phyloP scores from a whole-genome alignment of 1,140 invertebrate genomes.

The Drosophila ironensis region DNA sequence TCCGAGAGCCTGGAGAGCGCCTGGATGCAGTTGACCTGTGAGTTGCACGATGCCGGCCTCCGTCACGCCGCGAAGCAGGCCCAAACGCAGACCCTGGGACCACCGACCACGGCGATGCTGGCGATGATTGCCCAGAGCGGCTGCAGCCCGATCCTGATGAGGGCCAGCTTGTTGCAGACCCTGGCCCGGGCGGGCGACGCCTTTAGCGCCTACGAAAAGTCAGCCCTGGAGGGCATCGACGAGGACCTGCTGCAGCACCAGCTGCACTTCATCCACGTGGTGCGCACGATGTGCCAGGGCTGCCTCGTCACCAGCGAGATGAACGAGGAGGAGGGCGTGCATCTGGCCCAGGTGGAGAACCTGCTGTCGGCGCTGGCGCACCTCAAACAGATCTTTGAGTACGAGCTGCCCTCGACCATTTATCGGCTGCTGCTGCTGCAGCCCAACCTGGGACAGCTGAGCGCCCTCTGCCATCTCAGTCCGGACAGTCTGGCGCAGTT shows the following conservation, averaged over 20 bases:
- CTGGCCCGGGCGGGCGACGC: constrained; percentile 31
- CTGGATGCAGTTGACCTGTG: constrained; percentile 41
- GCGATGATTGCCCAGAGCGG: constrained; percentile 17
- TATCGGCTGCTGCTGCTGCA: constrained; percentile 36
- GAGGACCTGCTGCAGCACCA: constrained; percentile 47
- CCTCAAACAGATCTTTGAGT: constrained; percentile 43
- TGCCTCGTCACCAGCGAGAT: not conserved
- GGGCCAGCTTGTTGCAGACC: constrained; percentile 23
- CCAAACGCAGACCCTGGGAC: not conserved
- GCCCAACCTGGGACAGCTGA: constrained; percentile 34
- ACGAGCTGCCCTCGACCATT: constrained; percentile 41
- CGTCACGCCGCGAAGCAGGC: constrained; percentile 21
- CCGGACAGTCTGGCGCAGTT: constrained; percentile 9
- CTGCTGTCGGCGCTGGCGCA: constrained; percentile 19
- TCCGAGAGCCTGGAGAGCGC: constrained; percentile 42
- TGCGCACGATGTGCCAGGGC: constrained; percentile 49
- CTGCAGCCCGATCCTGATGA: constrained; percentile 30
- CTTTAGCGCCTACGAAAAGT: constrained; percentile 45
- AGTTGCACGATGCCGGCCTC: constrained; percentile 34
- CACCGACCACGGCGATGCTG: constrained; percentile 18
- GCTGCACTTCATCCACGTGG: constrained; percentile 51
- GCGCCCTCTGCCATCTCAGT: constrained; percentile 17
- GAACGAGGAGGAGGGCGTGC: constrained; percentile 21
- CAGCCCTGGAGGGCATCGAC: constrained; percentile 22
- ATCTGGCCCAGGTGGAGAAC: constrained; percentile 29